phyloP scores from a whole-genome alignment of 2,797 vertebrate genomes.

The Gymnocypris eckloni region DNA sequence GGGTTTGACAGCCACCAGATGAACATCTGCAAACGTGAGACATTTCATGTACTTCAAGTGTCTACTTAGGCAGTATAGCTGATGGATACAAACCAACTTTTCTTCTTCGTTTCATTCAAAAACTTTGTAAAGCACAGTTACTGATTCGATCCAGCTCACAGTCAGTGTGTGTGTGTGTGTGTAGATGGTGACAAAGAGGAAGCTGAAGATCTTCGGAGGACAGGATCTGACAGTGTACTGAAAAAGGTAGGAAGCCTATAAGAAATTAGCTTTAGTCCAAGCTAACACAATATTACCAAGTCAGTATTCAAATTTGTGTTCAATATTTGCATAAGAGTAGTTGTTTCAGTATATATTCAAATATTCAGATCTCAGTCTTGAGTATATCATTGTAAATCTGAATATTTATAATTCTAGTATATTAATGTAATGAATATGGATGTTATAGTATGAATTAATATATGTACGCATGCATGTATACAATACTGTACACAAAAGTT shows the following conservation, averaged over 20 bases:
- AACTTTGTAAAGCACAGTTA: not conserved
- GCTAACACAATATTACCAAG: not conserved
- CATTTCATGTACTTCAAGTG: not conserved
- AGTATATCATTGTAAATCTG: not conserved
- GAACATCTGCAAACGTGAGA: conserved; percentile 88
- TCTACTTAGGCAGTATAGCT: not conserved
- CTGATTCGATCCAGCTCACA: conserved; percentile 4
- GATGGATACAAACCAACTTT: not conserved
- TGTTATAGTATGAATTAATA: no score
- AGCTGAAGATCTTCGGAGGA: conserved; percentile 90
- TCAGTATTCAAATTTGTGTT: no score
- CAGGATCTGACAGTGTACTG: conserved; percentile 92
- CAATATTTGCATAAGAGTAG: not conserved
- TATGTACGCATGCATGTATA: not conserved
- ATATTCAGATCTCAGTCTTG: not conserved
- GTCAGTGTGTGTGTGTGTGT: conserved; percentile 34
- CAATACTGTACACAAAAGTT: not conserved
- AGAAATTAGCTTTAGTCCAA: not conserved
- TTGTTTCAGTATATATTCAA: not conserved
- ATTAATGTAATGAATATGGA: no score
- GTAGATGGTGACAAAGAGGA: conserved; percentile 91
- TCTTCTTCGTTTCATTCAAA: not conserved
- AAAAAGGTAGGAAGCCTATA: conserved; percentile 86
- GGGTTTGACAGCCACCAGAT: conserved; percentile 98
- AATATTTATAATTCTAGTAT: not conserved